These are phyloP conservation scores for Henicopernis longicauda DNA, from an alignment of 2,113 vertebrate genomes.

Conservation along the genomic window DNA sequence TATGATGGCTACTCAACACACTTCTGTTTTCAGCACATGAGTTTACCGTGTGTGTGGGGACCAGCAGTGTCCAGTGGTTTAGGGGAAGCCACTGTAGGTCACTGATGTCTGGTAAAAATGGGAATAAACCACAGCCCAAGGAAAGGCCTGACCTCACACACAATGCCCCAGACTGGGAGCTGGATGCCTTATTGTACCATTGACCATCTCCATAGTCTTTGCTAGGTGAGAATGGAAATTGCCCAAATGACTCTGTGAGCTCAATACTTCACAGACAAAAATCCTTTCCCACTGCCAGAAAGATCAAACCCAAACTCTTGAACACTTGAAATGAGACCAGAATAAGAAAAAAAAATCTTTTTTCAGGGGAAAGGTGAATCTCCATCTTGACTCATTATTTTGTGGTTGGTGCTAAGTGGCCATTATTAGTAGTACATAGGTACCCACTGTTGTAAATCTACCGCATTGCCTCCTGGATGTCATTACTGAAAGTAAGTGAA, in stretches of 20 bases:
- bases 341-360: neutral
- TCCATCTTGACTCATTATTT: neutral
- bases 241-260: neutral
- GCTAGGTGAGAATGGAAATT: neutral
- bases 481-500: neutral
- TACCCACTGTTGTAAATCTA: neutral
- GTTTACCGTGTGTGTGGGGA: neutral
- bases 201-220: neutral
- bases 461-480: neutral
- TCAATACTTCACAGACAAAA: neutral
- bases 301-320: neutral
- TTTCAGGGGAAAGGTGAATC: neutral
- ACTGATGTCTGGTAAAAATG: neutral
- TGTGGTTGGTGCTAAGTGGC: neutral
- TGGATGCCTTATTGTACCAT: neutral
- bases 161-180: neutral
- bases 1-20: neutral
- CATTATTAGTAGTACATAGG: neutral
- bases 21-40: neutral
- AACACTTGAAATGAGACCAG: neutral
- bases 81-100: neutral
- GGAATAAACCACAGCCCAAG: neutral
- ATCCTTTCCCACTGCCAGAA: neutral
- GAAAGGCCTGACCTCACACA: neutral
- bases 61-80: neutral